phyloP scores from a whole-genome alignment of 2,797 vertebrate genomes.

The Notamacropus eugenii region DNA sequence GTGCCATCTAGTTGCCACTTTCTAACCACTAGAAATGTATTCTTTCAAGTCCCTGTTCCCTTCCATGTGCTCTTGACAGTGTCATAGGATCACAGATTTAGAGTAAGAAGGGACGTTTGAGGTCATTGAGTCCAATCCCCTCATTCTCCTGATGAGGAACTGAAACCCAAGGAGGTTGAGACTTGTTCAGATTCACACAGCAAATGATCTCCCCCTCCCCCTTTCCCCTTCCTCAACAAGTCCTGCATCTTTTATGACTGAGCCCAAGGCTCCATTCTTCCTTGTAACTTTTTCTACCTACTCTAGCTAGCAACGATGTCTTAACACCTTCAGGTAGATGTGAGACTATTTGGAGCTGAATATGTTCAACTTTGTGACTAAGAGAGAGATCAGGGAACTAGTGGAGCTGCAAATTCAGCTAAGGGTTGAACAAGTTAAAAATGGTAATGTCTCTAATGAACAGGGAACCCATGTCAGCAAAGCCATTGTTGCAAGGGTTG shows the following conservation, averaged over 20 bases:
- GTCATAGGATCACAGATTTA: not conserved
- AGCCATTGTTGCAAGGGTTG: not conserved
- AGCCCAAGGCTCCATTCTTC: not conserved
- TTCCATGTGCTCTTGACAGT: not conserved
- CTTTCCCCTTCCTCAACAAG: not conserved
- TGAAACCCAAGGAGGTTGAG: not conserved
- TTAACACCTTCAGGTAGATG: not conserved
- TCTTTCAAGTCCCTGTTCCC: not conserved
- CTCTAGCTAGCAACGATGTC: not conserved
- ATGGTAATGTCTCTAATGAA: not conserved
- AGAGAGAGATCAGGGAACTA: not conserved
- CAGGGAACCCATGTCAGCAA: slow-evolving; percentile 17
- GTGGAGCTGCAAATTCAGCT: not conserved
- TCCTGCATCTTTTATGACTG: not conserved
- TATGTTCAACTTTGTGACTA: not conserved
- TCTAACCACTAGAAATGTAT: not conserved
- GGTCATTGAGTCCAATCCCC: not conserved
- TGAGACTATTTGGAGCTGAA: not conserved
- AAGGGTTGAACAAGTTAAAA: not conserved
- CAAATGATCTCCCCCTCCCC: not conserved
- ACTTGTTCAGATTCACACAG: not conserved
- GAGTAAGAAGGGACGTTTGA: not conserved
- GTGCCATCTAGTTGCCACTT: not conserved
- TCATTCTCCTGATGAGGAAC: not conserved
- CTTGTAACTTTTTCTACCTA: not conserved